These are phyloP conservation scores for Tiaroga cobitis DNA, from an alignment of 2,797 vertebrate species.

Conservation along the genomic window DNA sequence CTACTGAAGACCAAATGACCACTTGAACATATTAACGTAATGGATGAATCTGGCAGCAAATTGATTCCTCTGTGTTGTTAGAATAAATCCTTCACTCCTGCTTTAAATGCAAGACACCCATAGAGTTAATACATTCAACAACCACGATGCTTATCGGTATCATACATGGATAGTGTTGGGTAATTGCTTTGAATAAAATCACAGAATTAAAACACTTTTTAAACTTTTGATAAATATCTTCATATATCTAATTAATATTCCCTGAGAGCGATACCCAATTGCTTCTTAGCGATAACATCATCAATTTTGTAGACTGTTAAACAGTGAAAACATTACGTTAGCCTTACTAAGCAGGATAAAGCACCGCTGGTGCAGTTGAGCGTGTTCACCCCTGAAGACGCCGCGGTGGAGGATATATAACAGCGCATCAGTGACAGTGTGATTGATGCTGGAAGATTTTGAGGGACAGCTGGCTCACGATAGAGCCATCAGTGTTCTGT, in stretches of 20 bases:
- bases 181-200: constrained; percentile 45
- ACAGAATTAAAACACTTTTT: constrained; percentile 19
- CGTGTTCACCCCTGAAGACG: constrained; percentile 69
- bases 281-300: constrained; percentile 40
- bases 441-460: constrained; percentile 74
- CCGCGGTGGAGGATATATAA: constrained; percentile 68
- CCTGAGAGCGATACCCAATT: constrained; percentile 20
- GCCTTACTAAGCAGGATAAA: constrained; percentile 49
- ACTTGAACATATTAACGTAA: constrained; percentile 48
- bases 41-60: constrained; percentile 36
- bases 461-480: constrained; percentile 75
- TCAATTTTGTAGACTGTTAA: constrained; percentile 48
- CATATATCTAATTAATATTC: constrained; percentile 39
- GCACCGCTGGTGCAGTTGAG: constrained; percentile 67
- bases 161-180: constrained; percentile 35
- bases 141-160: constrained; percentile 34
- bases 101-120: constrained; percentile 39
- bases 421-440: constrained; percentile 58
- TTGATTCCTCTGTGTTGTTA: constrained; percentile 38
- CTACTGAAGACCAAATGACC: constrained; percentile 42
- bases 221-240: constrained; percentile 44
- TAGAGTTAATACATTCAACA: constrained; percentile 39
- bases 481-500: constrained; percentile 71
- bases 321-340: constrained; percentile 28
- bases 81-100: constrained; percentile 33